Evolutionary conservation across 2,113 vertebrate genomes (phyloP).

Genomic region (Hippocampus zosterae): DNA sequence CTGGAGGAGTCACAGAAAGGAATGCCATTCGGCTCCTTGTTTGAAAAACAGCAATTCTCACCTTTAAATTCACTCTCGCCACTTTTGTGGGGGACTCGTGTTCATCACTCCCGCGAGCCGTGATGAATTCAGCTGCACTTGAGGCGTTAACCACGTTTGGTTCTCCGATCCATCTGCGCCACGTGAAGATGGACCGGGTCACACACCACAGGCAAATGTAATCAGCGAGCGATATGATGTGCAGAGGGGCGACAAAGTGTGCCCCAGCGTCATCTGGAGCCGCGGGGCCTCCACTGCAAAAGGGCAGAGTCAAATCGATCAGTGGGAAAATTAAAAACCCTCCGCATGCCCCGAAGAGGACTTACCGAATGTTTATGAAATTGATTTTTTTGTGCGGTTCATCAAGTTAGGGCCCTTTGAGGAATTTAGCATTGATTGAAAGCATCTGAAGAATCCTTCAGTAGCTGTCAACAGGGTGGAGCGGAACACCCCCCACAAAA

Average conservation of each 20-base stretch:
- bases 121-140: not conserved
- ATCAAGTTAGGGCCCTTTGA: constrained; percentile 41
- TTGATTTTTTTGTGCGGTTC: constrained; percentile 36
- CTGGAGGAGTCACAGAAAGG: no score
- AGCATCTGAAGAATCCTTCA: constrained; percentile 14
- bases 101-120: no score
- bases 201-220: constrained; percentile 19
- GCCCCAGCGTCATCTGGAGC: constrained; percentile 35
- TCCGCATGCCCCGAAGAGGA: constrained; percentile 23
- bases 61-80: no score
- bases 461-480: constrained; percentile 19
- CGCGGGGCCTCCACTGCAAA: constrained; percentile 24
- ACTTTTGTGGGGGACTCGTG: no score
- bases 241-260: constrained; percentile 36
- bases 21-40: no score
- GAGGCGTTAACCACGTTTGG: constrained; percentile 5
- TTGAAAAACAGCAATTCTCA: no score
- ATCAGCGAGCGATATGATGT: constrained; percentile 39
- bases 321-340: constrained; percentile 23
- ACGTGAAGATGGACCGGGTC: not conserved
- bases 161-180: constrained; percentile 3
- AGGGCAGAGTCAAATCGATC: constrained; percentile 48
- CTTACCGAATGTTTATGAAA: constrained; percentile 46
- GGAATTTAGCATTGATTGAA: constrained; percentile 51
- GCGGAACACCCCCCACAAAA: not conserved